Conservation (phyloP, 2,888 invertebrate species). For the Hirudinaria manillensis region DNA sequence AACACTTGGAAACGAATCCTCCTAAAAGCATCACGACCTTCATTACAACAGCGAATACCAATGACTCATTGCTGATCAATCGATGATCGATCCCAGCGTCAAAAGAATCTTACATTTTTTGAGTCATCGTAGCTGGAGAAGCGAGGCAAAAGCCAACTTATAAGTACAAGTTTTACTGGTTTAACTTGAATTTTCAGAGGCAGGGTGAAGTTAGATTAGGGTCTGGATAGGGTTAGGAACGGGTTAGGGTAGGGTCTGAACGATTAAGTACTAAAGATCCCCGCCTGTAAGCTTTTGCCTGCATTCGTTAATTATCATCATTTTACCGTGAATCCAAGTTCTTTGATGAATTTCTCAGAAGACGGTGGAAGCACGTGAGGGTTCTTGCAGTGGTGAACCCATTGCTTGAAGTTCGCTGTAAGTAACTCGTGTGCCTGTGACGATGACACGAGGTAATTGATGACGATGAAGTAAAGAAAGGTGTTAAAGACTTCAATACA, state of each 20-base stretch:
- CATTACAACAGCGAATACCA: too few species aligned
- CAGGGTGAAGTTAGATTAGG: too few species aligned
- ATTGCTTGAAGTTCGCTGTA: slow-evolving; percentile 20
- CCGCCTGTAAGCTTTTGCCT: neutral
- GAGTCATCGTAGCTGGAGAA: too few species aligned
- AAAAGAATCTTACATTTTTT: neutral
- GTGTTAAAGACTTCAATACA: neutral
- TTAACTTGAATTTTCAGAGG: too few species aligned
- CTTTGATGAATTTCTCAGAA: slow-evolving; percentile 23
- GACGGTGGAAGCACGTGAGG: slow-evolving; percentile 21
- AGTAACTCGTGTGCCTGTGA: slow-evolving; percentile 25
- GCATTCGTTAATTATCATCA: too few species aligned
- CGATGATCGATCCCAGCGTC: neutral
- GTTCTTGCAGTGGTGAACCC: slow-evolving; percentile 24
- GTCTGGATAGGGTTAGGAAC: too few species aligned
- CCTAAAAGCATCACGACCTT: neutral
- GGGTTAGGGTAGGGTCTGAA: too few species aligned
- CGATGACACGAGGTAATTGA: neutral
- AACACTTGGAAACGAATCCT: slow-evolving; percentile 11
- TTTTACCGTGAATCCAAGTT: slow-evolving; percentile 23
- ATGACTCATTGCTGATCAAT: neutral
- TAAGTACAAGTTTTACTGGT: too few species aligned
- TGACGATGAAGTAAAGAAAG: too few species aligned
- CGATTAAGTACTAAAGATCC: too few species aligned
- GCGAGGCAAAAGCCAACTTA: too few species aligned